Evolutionary conservation across 1,140 invertebrate genomes (phyloP).

Genomic region (Bombus confusus): DNA sequence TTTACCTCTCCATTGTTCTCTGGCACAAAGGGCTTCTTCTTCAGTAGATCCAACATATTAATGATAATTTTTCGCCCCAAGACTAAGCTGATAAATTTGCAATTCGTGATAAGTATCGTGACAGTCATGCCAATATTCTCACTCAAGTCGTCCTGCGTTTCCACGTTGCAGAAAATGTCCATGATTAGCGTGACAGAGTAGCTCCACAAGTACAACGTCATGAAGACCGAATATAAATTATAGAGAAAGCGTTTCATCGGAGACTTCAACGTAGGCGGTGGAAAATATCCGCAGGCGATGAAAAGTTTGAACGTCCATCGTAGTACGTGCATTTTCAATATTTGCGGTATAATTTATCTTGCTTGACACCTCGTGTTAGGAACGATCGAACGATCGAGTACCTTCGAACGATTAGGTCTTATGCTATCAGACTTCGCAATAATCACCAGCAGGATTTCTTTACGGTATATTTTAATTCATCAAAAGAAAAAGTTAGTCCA

Average conservation of each 20-base stretch:
- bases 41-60: conserved; percentile 24
- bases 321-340: not conserved
- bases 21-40: conserved; percentile 44
- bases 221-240: not conserved
- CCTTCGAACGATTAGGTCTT: not conserved
- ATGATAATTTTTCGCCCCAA: conserved; percentile 37
- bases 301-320: not conserved
- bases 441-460: not conserved
- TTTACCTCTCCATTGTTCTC: conserved; percentile 35
- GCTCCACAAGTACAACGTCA: not conserved
- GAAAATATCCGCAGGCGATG: not conserved
- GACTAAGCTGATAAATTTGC: conserved; percentile 47
- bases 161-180: not conserved
- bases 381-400: not conserved
- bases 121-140: conserved; percentile 61
- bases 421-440: too few species aligned
- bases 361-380: rapidly evolving
- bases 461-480: not conserved
- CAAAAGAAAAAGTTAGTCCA: not conserved
- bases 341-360: rapidly evolving
- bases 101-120: conserved; percentile 26
- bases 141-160: conserved; percentile 42
- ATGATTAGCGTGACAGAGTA: not conserved
- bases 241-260: not conserved
- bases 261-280: not conserved